A percentile compares a stretch with the other conserved stretches of the same genome.
Evolutionary conservation across 2,888 invertebrate genomes (phyloP).

Genomic region (Bellardia bayeri): DNA sequence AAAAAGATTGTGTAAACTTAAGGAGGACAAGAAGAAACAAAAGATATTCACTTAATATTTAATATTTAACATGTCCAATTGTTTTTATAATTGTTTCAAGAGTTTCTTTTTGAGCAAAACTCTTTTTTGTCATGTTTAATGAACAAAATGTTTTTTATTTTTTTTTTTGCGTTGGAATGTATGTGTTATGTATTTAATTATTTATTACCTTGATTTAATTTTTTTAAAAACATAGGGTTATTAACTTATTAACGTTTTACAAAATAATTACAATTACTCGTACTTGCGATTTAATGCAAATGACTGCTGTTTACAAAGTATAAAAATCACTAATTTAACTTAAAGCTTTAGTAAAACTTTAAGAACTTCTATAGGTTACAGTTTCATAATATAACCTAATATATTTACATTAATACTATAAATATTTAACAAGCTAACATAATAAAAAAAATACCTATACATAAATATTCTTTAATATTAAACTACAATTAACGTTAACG

Average conservation of each 20-base stretch:
- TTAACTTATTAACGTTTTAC: slow-evolving; percentile 37
- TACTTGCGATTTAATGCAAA: neutral
- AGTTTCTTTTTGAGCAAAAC: slow-evolving; percentile 32
- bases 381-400: slow-evolving; percentile 56
- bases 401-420: slow-evolving; percentile 48
- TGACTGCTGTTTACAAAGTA: neutral
- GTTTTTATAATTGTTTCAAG: slow-evolving; percentile 1
- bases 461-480: slow-evolving; percentile 55
- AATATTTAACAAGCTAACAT: slow-evolving; percentile 34
- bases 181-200: slow-evolving; percentile 46
- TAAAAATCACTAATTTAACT: slow-evolving; percentile 16
- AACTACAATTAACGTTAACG: slow-evolving; percentile 14
- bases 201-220: slow-evolving; percentile 29
- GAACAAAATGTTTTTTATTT: slow-evolving; percentile 8
- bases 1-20: slow-evolving; percentile 59
- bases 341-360: slow-evolving; percentile 71
- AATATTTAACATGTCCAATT: neutral
- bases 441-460: slow-evolving; percentile 10
- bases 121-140: slow-evolving; percentile 28
- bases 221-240: slow-evolving; percentile 54
- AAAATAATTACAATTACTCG: neutral
- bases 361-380: slow-evolving; percentile 63
- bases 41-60: neutral
- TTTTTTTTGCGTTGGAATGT: slow-evolving; percentile 47
- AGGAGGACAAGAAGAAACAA: slow-evolving; percentile 46